phyloP scores from a whole-genome alignment of 2,888 invertebrate species.

The Diplolepis rosae region DNA sequence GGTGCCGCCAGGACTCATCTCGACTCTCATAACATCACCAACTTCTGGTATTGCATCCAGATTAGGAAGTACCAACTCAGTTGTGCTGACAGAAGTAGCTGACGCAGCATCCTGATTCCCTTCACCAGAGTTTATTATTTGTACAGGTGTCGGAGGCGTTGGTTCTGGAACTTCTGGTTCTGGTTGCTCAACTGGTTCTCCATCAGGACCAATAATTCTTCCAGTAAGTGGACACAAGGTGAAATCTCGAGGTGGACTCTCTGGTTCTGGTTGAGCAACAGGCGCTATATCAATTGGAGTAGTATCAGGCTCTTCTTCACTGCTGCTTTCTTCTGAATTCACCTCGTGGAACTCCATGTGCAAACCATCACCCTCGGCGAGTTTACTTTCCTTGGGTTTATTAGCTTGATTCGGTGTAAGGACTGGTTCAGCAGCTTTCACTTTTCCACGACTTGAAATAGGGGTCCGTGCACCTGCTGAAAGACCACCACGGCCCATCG shows the following conservation, averaged over 20 bases:
- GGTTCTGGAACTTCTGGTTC: slow-evolving; percentile 52
- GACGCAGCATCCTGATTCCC: no score
- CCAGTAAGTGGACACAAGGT: slow-evolving; percentile 84
- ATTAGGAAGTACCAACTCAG: slow-evolving; percentile 64
- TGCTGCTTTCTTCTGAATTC: slow-evolving; percentile 74
- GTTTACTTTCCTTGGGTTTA: slow-evolving; percentile 71
- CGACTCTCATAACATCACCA: slow-evolving; percentile 69
- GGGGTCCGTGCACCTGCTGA: slow-evolving; percentile 54
- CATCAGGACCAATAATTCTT: slow-evolving; percentile 68
- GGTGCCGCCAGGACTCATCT: slow-evolving; percentile 80
- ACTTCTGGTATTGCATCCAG: slow-evolving; percentile 66
- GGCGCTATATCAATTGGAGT: slow-evolving; percentile 70
- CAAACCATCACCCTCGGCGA: slow-evolving; percentile 71
- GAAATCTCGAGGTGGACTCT: slow-evolving; percentile 81
- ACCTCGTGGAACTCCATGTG: slow-evolving; percentile 74
- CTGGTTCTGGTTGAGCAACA: slow-evolving; percentile 76
- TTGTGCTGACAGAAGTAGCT: slow-evolving; percentile 40
- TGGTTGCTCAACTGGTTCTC: slow-evolving; percentile 70
- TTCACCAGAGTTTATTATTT: slow-evolving; percentile 35
- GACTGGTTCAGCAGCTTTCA: slow-evolving; percentile 47
- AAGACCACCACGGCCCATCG: slow-evolving; percentile 58
- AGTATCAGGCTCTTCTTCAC: slow-evolving; percentile 79
- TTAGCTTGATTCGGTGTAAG: slow-evolving; percentile 46
- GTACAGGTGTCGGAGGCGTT: slow-evolving; percentile 56
- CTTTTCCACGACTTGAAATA: slow-evolving; percentile 57